Base-by-base conservation (phyloP, 2,797 vertebrate genomes). In the Pangasius larnaudii region DNA sequence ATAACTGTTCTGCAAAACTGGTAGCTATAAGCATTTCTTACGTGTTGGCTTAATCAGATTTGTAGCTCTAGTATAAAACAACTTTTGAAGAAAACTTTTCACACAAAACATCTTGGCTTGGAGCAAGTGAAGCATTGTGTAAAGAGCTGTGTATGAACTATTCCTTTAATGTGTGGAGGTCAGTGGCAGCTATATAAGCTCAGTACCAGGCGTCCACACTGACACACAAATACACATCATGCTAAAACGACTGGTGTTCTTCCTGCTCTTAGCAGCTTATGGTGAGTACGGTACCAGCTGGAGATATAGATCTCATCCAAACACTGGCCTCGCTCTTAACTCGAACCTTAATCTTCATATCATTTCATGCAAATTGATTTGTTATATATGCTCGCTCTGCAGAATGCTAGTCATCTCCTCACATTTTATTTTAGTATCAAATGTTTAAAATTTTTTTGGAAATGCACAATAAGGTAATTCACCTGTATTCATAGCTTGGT, bases 181-280 rank as follows among this genome's bases (percentile, higher is more conserved):
- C 63, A 78, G 85, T 71, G 65, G 27, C 46, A 78, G 83, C 30
- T 94, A 94, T 94, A 95, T 94, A 85, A 88, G 84, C 65, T 59
- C 6, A 22, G 10, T 16, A 46, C 42, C 56, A 39, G 67, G 51
- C 3, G 1, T 83, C 27, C 69, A n/a, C 16, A 58, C 11, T 22
- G 46, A 81, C 46, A 72, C 51, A 72, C 51, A 72, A 22, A 56
- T 81, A 71, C 84, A 84, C 65, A 42, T 78, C 88, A 94, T 93
- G 93, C 77, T 94, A 87, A 85, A 75, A 86, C 90, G 14, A 30
- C 86, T 94, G 59, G 67, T 61, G 30, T 65, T 93, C n/a, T n/a
- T 94, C 85, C 90, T 96, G 91, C 93, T 95, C 16, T 89, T 93
- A 87, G 91, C 79, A 14, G 92, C 86, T 6, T 93, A 85, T 5